Conservation (phyloP, 2,797 vertebrate genomes). For the Gymnoscopelus microlampas region DNA sequence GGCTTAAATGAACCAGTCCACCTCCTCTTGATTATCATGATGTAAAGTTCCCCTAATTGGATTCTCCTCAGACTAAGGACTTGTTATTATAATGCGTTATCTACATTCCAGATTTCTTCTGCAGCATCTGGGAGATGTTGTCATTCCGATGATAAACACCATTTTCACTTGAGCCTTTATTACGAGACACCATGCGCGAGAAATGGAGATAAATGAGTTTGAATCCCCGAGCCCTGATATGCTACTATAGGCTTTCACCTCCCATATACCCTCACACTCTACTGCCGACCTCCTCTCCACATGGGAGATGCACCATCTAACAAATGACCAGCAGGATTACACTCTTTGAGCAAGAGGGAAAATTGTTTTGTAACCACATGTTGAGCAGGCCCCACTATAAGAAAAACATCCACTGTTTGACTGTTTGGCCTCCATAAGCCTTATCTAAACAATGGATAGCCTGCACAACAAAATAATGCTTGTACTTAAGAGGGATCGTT, state of each 20-base stretch:
- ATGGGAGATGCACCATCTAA: conserved; percentile 71
- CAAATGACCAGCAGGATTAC: conserved; percentile 78
- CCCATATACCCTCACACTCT: conserved; percentile 60
- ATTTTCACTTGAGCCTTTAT: conserved; percentile 82
- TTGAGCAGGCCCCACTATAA: conserved; percentile 53
- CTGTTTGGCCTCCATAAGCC: conserved; percentile 64
- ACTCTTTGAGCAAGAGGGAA: conserved; percentile 66
- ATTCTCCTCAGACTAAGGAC: conserved; percentile 73
- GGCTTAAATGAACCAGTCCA: conserved; percentile 73
- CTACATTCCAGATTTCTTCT: conserved; percentile 74
- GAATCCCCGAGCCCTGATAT: conserved; percentile 75
- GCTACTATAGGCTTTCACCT: conserved; percentile 76
- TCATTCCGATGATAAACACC: conserved; percentile 82
- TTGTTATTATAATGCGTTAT: conserved; percentile 77
- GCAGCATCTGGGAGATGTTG: conserved; percentile 81
- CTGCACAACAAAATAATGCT: conserved; percentile 50
- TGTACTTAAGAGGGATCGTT: conserved; percentile 47
- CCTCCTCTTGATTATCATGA: conserved; percentile 75
- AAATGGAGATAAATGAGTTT: conserved; percentile 84
- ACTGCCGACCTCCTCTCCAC: conserved; percentile 64
- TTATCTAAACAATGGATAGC: conserved; percentile 64
- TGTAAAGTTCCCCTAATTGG: conserved; percentile 76
- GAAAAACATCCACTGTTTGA: conserved; percentile 50
- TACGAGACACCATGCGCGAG: conserved; percentile 73
- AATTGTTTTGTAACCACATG: conserved; percentile 63